phyloP scores from a whole-genome alignment of 2,888 invertebrate genomes.

The Pterostichus niger region DNA sequence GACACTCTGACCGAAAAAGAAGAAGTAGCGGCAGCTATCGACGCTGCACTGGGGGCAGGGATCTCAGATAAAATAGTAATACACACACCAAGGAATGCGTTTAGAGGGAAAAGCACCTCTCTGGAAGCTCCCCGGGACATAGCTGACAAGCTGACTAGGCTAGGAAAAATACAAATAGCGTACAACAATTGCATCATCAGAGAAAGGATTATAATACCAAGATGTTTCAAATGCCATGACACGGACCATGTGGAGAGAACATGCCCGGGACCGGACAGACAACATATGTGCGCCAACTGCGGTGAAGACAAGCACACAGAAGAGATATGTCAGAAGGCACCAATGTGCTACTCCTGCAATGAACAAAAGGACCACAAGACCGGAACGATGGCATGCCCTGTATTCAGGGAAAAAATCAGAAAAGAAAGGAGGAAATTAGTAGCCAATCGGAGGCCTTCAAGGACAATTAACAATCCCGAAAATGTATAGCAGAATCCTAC shows the following conservation, averaged over 20 bases:
- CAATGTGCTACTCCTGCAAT: neutral
- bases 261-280: neutral
- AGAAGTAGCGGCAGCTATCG: neutral
- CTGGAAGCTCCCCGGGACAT: neutral
- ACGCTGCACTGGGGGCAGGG: neutral
- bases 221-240: neutral
- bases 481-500: neutral
- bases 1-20: neutral
- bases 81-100: neutral
- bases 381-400: constrained; percentile 3
- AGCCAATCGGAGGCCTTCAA: too few relatives aligned
- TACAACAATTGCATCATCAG: neutral
- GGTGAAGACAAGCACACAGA: neutral
- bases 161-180: neutral
- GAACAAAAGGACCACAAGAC: neutral
- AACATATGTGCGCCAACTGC: neutral
- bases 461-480: too few relatives aligned
- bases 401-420: neutral
- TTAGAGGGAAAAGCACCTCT: neutral
- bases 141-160: neutral
- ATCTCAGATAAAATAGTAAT: too few relatives aligned
- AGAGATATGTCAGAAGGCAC: neutral
- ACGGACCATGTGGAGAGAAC: neutral
- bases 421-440: neutral
- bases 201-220: neutral